phyloP scores from a whole-genome alignment of 2,797 vertebrate genomes.

The Odontamblyopus lacepedii region DNA sequence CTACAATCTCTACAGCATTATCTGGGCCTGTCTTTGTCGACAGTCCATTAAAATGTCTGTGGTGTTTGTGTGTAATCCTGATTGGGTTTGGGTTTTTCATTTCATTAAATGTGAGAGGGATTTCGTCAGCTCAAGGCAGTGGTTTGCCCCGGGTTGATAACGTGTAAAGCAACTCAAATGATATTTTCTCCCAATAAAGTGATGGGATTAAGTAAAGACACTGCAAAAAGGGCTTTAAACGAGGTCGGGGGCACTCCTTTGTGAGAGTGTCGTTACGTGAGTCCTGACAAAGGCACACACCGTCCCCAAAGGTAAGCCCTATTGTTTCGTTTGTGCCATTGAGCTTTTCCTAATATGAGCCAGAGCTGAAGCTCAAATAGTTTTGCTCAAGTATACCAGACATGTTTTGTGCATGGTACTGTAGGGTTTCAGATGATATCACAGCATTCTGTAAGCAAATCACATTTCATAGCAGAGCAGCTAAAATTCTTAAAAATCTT shows the following conservation, averaged over 20 bases:
- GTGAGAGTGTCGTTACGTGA: constrained; percentile 14
- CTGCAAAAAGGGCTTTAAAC: constrained; percentile 33
- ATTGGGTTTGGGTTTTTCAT: constrained; percentile 41
- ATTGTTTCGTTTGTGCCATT: constrained; percentile 25
- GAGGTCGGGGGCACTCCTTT: constrained; percentile 18
- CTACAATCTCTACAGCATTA: constrained; percentile 6
- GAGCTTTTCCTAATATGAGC: constrained; percentile 19
- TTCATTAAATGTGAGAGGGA: constrained; percentile 52
- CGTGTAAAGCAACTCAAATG: constrained; percentile 29
- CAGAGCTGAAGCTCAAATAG: not conserved
- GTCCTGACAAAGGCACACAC: not conserved
- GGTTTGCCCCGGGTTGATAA: constrained; percentile 37
- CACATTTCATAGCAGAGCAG: too few relatives aligned
- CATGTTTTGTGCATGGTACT: not conserved
- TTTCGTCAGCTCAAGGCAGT: constrained; percentile 54
- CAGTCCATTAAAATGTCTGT: constrained; percentile 25
- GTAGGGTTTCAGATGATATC: too few relatives aligned
- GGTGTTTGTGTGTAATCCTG: constrained; percentile 25
- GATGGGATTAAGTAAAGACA: constrained; percentile 34
- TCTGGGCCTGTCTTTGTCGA: constrained; percentile 29
- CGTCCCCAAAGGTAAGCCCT: constrained; percentile 6
- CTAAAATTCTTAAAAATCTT: too few relatives aligned
- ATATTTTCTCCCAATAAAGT: constrained; percentile 36
- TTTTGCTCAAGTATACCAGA: not conserved
- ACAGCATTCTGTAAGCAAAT: too few relatives aligned